Conservation (phyloP, 2,888 invertebrate genomes). For the Toxonevra muliebris region DNA sequence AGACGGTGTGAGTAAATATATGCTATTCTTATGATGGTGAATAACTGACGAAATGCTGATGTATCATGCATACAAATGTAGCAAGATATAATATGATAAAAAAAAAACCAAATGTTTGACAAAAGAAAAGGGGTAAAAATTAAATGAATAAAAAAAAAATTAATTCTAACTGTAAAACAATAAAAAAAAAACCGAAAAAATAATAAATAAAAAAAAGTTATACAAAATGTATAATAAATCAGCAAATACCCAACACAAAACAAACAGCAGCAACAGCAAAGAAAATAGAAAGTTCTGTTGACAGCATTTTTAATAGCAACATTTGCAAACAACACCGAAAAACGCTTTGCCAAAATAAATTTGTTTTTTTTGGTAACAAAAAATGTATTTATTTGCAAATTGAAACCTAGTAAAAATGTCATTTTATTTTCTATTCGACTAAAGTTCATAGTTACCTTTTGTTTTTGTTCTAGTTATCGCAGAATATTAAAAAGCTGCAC, state of each 20-base stretch:
- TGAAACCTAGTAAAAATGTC: not conserved
- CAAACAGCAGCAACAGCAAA: slow-evolving; percentile 46
- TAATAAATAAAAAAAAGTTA: slow-evolving; percentile 11
- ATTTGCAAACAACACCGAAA: not conserved
- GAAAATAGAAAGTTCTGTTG: slow-evolving; percentile 61
- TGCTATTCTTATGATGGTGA: too few species aligned
- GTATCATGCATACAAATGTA: too few species aligned
- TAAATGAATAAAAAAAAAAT: too few species aligned
- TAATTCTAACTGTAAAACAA: too few species aligned
- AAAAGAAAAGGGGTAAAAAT: not conserved
- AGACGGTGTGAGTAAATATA: too few species aligned
- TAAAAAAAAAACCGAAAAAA: too few species aligned
- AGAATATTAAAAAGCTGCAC: not conserved
- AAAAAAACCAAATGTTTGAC: slow-evolving; percentile 30
- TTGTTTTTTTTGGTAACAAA: not conserved
- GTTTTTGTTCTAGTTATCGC: not conserved
- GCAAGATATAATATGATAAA: not conserved
- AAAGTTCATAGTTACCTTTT: not conserved
- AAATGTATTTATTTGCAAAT: not conserved
- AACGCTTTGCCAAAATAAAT: not conserved
- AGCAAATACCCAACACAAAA: slow-evolving; percentile 28
- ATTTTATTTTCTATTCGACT: not conserved
- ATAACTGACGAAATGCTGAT: too few species aligned
- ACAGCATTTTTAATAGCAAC: slow-evolving; percentile 17
- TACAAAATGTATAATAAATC: slow-evolving; percentile 21